Evolutionary conservation across 2,797 vertebrate species (phyloP), one percentile per base, ranked within the genome.

Genomic region (Gallinago stenura): DNA sequence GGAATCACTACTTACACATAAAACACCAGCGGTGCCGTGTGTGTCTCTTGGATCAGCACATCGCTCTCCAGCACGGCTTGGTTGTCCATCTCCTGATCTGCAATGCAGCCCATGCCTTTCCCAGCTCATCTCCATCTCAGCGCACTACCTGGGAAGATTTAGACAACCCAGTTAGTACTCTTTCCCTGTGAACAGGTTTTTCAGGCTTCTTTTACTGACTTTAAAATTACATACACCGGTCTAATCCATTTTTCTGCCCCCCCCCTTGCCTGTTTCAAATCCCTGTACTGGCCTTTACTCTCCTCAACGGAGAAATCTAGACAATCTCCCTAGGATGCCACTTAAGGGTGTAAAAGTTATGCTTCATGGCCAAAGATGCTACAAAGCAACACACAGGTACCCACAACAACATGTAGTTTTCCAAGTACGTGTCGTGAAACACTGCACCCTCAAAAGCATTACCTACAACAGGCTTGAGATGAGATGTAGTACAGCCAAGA

Each of bases 1-100:
- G 17, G 30, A 21, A 18, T 25, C 0, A 1, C 21, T 39, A 18
- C 25, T 68, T 18, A 11, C 30, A 30, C 6, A 6, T 26, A 31
- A 16, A 45, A 25, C 1, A 1, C 7, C 3, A 3, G 22, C 6
- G 14, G 41, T 19, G 70, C 22, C 22, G 33, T 18, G 25, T 3
- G 0, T 15, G 30, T 46, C 15, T 35, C 25, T 26, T 6, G 21
- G 69, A 39, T 28, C 41, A 53, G 18, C 28, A 26, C 1, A 8
- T 18, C 37, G 22, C n/a, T 9, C 22, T 65, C 50, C 12, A 2
- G 10, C 28, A 70, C 33, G 54, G n/a, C 13, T 37, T 39, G 37
- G 7, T 24, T 45, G 22, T 35, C 46, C 8, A 8, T 6, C 7
- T 25, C 39, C 33, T 30, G 39, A 54, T 16, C n/a, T 53, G 46